Percentiles rank a stretch among this genome's conserved stretches.
Evolutionary conservation across 2,797 vertebrate species (phyloP).

Genomic region (Hemibagrus guttatus): DNA sequence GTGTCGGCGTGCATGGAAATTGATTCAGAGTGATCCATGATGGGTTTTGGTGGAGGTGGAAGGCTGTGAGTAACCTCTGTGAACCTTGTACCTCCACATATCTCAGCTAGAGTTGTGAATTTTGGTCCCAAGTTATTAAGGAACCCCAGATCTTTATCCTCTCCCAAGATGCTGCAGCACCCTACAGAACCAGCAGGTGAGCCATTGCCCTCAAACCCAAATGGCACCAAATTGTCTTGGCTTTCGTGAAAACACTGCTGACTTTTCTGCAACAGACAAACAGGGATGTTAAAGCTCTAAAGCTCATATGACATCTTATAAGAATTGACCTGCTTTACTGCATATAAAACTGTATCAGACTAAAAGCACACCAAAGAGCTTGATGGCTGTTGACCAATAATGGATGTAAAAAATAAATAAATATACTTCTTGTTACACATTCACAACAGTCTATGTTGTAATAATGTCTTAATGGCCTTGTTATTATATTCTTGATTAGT

Average conservation of each 20-base stretch:
- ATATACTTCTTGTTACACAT: neutral
- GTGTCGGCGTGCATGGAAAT: slow-evolving; percentile 63
- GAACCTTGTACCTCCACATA: slow-evolving; percentile 75
- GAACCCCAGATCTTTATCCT: slow-evolving; percentile 78
- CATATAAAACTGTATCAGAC: neutral
- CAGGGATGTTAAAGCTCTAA: neutral
- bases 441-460: neutral
- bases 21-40: neutral
- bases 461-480: neutral
- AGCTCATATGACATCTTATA: neutral
- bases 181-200: slow-evolving; percentile 82
- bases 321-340: neutral
- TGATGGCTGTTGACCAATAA: neutral
- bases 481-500: neutral
- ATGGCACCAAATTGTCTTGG: slow-evolving; percentile 76
- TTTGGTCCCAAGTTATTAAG: slow-evolving; percentile 87
- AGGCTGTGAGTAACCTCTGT: slow-evolving; percentile 23
- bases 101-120: slow-evolving; percentile 90
- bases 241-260: slow-evolving; percentile 59
- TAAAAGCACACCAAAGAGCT: neutral
- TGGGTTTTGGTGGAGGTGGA: slow-evolving; percentile 46
- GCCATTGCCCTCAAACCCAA: slow-evolving; percentile 79
- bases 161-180: slow-evolving; percentile 83
- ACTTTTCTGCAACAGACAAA: slow-evolving; percentile 76
- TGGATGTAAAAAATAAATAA: neutral